phyloP scores from a whole-genome alignment of 2,113 vertebrate species.

The Salminus brasiliensis region DNA sequence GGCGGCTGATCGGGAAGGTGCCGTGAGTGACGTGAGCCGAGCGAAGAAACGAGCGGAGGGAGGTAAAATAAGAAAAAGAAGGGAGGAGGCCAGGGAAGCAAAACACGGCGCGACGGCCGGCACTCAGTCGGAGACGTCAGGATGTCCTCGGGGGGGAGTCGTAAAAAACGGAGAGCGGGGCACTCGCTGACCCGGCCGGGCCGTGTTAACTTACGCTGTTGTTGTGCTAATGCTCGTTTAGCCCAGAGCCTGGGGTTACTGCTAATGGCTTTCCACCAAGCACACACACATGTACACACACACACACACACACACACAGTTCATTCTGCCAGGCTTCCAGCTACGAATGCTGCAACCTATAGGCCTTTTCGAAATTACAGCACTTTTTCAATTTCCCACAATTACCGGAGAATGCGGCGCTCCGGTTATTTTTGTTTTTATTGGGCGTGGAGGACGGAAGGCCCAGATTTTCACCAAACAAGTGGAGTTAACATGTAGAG shows the following conservation, averaged over 20 bases:
- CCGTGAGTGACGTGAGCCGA: slow-evolving; percentile 29
- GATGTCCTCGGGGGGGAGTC: slow-evolving; percentile 19
- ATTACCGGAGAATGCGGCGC: slow-evolving; percentile 1
- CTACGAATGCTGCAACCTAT: neutral
- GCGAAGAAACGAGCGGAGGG: neutral
- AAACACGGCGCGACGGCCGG: neutral
- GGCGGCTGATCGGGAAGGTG: neutral
- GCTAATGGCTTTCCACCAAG: slow-evolving; percentile 19
- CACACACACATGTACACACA: neutral
- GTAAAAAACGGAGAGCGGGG: neutral
- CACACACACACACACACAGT: slow-evolving; percentile 17
- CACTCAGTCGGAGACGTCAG: neutral
- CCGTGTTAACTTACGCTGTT: neutral
- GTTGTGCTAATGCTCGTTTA: slow-evolving; percentile 21
- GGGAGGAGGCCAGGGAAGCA: slow-evolving; percentile 1
- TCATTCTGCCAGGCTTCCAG: neutral
- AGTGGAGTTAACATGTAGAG: neutral
- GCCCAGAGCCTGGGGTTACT: slow-evolving; percentile 7
- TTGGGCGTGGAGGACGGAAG: neutral
- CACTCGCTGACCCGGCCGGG: neutral
- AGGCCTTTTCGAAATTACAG: neutral
- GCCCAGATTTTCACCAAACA: neutral
- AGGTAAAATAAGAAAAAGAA: slow-evolving; percentile 27
- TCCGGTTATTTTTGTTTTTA: slow-evolving; percentile 17
- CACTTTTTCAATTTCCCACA: slow-evolving; percentile 11